Evolutionary conservation across 2,888 invertebrate genomes (phyloP).

Genomic region (Polyommatus icarus): DNA sequence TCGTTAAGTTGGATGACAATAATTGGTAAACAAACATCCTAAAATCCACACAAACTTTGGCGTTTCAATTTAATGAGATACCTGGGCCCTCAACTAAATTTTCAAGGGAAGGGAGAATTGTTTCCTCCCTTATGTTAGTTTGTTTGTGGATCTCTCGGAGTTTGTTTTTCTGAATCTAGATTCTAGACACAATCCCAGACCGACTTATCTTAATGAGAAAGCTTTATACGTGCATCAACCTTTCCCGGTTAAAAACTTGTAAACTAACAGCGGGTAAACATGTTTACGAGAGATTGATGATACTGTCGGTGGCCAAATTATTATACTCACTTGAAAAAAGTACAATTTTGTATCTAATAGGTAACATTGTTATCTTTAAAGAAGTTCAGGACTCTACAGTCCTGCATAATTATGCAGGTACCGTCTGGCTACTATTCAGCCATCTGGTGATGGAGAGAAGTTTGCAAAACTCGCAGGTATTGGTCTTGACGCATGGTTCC

Average conservation of each 20-base stretch:
- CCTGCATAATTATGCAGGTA: too few species aligned
- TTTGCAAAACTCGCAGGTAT: too few species aligned
- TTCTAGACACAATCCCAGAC: conserved; percentile 12
- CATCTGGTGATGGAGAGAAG: too few species aligned
- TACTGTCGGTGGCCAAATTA: too few species aligned
- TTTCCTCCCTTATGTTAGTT: background rate
- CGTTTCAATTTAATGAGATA: background rate
- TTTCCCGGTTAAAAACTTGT: conserved; percentile 6
- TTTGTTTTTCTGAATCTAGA: conserved; percentile 16
- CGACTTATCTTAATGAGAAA: conserved; percentile 17
- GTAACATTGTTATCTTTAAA: too few species aligned
- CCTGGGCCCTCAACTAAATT: background rate
- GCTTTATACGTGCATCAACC: conserved; percentile 11
- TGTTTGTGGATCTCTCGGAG: conserved; percentile 1
- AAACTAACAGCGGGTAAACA: background rate
- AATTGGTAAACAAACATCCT: background rate
- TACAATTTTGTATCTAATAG: too few species aligned
- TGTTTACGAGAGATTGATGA: background rate
- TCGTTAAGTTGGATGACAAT: background rate
- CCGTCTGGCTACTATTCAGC: too few species aligned
- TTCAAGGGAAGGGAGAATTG: background rate
- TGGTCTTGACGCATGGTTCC: too few species aligned
- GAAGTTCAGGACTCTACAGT: too few species aligned
- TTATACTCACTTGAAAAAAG: too few species aligned
- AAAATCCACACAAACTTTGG: background rate